Base-by-base conservation (phyloP, 1,140 invertebrate genomes). In the Antheraea mylitta region DNA sequence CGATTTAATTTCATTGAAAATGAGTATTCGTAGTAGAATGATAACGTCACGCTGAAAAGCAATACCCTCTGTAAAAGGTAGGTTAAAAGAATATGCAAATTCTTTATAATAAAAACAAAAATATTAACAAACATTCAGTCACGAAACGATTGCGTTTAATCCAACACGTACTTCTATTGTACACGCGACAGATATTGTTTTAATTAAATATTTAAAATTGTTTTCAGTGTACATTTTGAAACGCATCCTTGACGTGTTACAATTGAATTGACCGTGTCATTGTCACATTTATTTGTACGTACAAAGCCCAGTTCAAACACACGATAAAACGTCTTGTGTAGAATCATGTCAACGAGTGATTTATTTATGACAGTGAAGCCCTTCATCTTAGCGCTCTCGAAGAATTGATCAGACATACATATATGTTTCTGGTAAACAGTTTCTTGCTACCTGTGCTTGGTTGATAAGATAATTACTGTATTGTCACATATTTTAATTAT, bases 291-390 rank as follows among this genome's bases (percentile, higher is more conserved):
- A 80, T 82, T 86, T 82, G 76, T 71, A 64, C 48, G 53, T 65
- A 61, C 72, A 77, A 81, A 80, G 65, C 72, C 66, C 48, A 71
- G 58, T 68, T 63, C 73, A 80, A 69, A 82, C 71, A 77, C 36
- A 64, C 74, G 78, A 82, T 81, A 83, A 80, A 71, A 76, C 64
- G 45, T 19, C 69, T 36, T 13, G 65, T 77, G 70, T 78, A 79
- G 80, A 79, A 71, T 78, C 74, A 84, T 85, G 81, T 85, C 83
- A 81, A n/a, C 65, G 60, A 18, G 59, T 72, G 72, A 77, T 76
- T 75, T 86, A 84, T 87, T 86, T 85, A 81, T 75, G 64, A 64
- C 67, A 67, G 69, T 71, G 81, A 85, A 86, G 81, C 80, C 83
- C 80, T 82, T 78, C 77, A 78, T 80, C 73, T 30, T 83, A 59